Evolutionary conservation across 2,113 vertebrate species (phyloP).

Genomic region (Megaptera novaeangliae): DNA sequence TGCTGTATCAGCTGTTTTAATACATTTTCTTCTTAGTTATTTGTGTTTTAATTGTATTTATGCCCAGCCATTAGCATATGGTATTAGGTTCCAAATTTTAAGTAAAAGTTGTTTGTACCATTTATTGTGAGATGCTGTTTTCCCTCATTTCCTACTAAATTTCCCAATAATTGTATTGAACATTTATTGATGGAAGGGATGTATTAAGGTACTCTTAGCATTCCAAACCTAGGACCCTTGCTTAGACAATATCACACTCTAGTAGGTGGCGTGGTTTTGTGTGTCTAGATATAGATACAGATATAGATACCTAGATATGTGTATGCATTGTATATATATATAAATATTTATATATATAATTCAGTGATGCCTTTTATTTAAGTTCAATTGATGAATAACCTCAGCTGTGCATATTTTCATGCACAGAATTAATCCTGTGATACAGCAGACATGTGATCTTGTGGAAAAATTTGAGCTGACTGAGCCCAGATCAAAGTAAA

Average conservation of each 20-base stretch:
- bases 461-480: background rate
- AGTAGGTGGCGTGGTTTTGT: background rate
- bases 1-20: constrained; percentile 34
- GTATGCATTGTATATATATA: background rate
- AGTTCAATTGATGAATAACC: background rate
- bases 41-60: constrained; percentile 29
- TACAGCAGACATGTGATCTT: background rate
- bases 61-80: background rate
- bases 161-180: background rate
- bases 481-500: constrained; percentile 19
- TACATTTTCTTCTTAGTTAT: constrained; percentile 29
- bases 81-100: background rate
- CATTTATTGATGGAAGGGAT: background rate
- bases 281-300: background rate
- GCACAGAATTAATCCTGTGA: background rate
- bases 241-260: background rate
- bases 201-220: background rate
- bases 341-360: background rate
- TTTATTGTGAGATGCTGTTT: background rate
- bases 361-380: background rate
- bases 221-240: background rate
- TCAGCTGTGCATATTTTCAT: background rate
- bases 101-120: background rate
- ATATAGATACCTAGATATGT: background rate
- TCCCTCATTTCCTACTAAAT: background rate